Evolutionary conservation across 2,888 invertebrate genomes (phyloP).

Genomic region (Drosophila niveifrons): DNA sequence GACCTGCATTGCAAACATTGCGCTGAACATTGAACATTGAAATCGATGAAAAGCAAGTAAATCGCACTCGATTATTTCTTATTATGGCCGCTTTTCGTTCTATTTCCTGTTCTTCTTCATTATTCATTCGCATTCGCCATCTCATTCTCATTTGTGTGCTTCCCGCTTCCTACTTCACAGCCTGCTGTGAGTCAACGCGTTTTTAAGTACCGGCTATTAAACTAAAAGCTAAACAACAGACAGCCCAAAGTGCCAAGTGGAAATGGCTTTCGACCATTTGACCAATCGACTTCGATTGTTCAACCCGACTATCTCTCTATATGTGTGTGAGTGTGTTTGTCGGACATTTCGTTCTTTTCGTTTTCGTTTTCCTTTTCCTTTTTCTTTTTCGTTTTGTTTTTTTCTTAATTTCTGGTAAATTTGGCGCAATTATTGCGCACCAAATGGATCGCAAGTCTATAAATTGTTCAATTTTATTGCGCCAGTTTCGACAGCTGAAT

Average conservation of each 20-base stretch:
- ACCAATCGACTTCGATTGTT: slow-evolving; percentile 6
- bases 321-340: background rate
- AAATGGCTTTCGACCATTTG: slow-evolving; percentile 44
- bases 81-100: slow-evolving; percentile 15
- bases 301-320: background rate
- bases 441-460: slow-evolving; percentile 79
- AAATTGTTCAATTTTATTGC: slow-evolving; percentile 83
- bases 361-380: slow-evolving; percentile 6
- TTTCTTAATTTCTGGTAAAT: slow-evolving; percentile 60
- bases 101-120: slow-evolving; percentile 38
- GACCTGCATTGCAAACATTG: slow-evolving; percentile 57
- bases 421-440: slow-evolving; percentile 79
- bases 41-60: slow-evolving; percentile 30
- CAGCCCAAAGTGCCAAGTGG: slow-evolving; percentile 42
- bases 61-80: slow-evolving; percentile 14
- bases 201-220: slow-evolving; percentile 78
- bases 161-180: slow-evolving; percentile 14
- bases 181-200: slow-evolving; percentile 70
- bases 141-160: background rate
- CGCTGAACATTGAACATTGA: slow-evolving; percentile 19
- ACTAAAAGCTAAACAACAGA: slow-evolving; percentile 74
- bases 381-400: slow-evolving; percentile 6
- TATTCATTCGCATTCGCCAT: background rate
- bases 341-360: background rate
- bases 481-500: slow-evolving; percentile 83